phyloP scores from a whole-genome alignment of 2,888 invertebrate genomes.

The Plutella xylostella region DNA sequence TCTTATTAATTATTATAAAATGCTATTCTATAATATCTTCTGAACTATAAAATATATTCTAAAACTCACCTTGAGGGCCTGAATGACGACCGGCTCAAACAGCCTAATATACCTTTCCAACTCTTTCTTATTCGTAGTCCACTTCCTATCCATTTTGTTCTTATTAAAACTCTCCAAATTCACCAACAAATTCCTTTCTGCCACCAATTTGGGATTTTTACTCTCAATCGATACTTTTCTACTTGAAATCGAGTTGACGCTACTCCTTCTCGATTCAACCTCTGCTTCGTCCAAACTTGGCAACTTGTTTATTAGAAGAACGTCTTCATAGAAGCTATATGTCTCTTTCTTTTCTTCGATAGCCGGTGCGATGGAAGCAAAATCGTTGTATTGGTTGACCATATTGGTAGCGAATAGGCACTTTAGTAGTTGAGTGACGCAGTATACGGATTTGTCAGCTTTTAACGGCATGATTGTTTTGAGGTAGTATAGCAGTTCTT shows the following conservation, averaged over 20 bases:
- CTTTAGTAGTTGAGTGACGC: slow-evolving; percentile 82
- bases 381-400: slow-evolving; percentile 52
- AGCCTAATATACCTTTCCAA: slow-evolving; percentile 85
- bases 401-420: slow-evolving; percentile 84
- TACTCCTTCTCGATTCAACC: slow-evolving; percentile 30
- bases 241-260: slow-evolving; percentile 41
- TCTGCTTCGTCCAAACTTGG: slow-evolving; percentile 22
- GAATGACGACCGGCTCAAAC: slow-evolving; percentile 96
- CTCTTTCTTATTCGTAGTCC: slow-evolving; percentile 61
- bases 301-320: slow-evolving; percentile 39
- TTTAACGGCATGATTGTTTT: slow-evolving; percentile 78
- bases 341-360: slow-evolving; percentile 17
- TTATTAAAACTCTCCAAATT: slow-evolving; percentile 57
- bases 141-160: slow-evolving; percentile 55
- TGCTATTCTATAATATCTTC: too few relatives aligned
- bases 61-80: slow-evolving; percentile 81
- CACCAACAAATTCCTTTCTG: slow-evolving; percentile 44
- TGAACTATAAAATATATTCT: too few relatives aligned
- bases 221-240: slow-evolving; percentile 40
- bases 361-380: slow-evolving; percentile 39
- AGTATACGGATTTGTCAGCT: slow-evolving; percentile 76
- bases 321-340: slow-evolving; percentile 37
- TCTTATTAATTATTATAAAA: too few relatives aligned
- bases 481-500: slow-evolving; percentile 83
- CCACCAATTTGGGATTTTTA: slow-evolving; percentile 43